Percentiles rank a stretch among this genome's conserved stretches.
These are phyloP conservation scores for Syngnathoides biaculeatus DNA, from an alignment of 2,113 vertebrate genomes.

Conservation along the genomic window DNA sequence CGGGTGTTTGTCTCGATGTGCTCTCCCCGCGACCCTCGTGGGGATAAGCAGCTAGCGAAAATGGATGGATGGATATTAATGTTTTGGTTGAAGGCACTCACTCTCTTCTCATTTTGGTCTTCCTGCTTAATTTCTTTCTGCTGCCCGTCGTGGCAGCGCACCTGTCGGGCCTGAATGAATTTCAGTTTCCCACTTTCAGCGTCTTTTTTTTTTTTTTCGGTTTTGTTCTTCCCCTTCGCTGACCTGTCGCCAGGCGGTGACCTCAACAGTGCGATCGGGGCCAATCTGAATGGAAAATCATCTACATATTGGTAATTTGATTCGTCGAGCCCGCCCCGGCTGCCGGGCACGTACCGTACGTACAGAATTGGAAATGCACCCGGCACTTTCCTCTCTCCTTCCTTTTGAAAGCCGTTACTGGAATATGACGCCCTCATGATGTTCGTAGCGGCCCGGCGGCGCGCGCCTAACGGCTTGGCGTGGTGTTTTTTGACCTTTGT, in stretches of 20 bases:
- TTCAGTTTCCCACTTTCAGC: too few relatives aligned
- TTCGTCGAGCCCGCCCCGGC: neutral
- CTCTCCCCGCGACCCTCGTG: too few relatives aligned
- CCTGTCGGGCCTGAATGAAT: too few relatives aligned
- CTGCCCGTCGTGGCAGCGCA: too few relatives aligned
- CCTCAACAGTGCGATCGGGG: neutral
- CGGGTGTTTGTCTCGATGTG: too few relatives aligned
- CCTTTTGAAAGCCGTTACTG: constrained; percentile 19
- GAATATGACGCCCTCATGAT: constrained; percentile 47
- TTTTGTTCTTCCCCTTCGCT: too few relatives aligned
- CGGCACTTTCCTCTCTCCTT: neutral
- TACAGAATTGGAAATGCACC: constrained; percentile 23
- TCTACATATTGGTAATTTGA: neutral
- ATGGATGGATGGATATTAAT: too few relatives aligned
- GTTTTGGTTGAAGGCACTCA: too few relatives aligned
- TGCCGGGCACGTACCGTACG: neutral
- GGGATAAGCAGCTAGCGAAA: too few relatives aligned
- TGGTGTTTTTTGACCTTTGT: constrained; percentile 60
- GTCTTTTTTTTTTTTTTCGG: too few relatives aligned
- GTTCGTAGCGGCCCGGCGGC: constrained; percentile 36
- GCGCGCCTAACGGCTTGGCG: constrained; percentile 34
- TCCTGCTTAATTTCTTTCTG: too few relatives aligned
- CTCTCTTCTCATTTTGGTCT: too few relatives aligned
- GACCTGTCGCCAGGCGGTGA: neutral
- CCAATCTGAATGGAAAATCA: neutral